Evolutionary conservation across 2,888 invertebrate species (phyloP), one percentile per base, ranked within the genome.

Genomic region (Euplexia lucipara): DNA sequence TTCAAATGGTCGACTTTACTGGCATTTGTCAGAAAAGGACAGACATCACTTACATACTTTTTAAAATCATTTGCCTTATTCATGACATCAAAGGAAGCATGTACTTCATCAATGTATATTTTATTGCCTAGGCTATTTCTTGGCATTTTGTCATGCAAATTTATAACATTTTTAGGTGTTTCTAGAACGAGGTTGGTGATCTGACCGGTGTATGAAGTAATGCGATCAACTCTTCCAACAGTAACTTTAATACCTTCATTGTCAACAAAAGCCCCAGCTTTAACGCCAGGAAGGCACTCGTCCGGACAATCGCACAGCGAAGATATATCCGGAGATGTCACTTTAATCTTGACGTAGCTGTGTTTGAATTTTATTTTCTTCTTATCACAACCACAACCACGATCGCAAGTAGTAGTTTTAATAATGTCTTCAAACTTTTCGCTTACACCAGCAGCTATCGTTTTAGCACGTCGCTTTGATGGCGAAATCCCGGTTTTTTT

Each of bases 331-430:
- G 92, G 92, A 26, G 92, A 92, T 37, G 92, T 91, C 0, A 92
- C 92, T 82, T 88, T 86, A 61, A 93, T 92, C 83, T 92, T 92
- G 0, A 93, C 88, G 37, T 92, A 92, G 69, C 92, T 92, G 45
- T 92, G 92, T 76, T 92, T 93, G 76, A 93, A 93, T 83, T 87
- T 84, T 34, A 92, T 92, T 88, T 92, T 93, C 66, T 92, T 92
- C 75, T 88, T 91, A 67, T 91, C 91, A 79, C 92, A 92, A 10
- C 92, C 92, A 72, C 92, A 92, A 18, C 83, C 91, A 59, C 88
- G 83, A 53, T 92, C 92, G 74, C 92, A 92, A 18, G 85, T 91
- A 16, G 90, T 91, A 7, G 88, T 87, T 88, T 91, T 92, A 5
- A 82, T 62, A 16, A 92, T 78, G 34, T 91, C 89, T 84, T 91